These are phyloP conservation scores for Trochalopteron elliotii DNA, from an alignment of 2,113 vertebrate species.

Conservation along the genomic window DNA sequence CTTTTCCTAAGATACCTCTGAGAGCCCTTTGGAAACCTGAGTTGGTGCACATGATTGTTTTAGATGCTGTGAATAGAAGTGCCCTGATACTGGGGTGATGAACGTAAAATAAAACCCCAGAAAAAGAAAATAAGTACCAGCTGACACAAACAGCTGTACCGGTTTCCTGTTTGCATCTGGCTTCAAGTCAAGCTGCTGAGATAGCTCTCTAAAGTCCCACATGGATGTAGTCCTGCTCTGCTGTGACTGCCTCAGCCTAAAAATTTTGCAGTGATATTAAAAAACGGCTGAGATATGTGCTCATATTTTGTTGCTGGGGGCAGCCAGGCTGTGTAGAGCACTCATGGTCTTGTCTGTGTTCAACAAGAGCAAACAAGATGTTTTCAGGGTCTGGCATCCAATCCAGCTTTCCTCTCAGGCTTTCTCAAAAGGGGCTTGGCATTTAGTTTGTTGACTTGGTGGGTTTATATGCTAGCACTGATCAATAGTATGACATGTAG, in stretches of 20 bases:
- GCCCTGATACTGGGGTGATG: background rate
- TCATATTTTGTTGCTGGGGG: background rate
- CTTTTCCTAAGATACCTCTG: background rate
- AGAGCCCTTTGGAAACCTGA: conserved; percentile 12
- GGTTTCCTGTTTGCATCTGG: conserved; percentile 51
- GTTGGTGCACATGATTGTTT: background rate
- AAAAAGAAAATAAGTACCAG: background rate
- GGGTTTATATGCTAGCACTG: background rate
- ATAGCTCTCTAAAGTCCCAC: conserved; percentile 2
- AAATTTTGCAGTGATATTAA: background rate
- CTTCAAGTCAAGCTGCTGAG: conserved; percentile 37
- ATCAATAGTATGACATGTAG: background rate
- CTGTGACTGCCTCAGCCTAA: background rate
- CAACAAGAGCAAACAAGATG: conserved; percentile 15
- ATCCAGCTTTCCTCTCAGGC: background rate
- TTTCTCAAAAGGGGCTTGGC: conserved; percentile 4
- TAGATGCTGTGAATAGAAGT: background rate
- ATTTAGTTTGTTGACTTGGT: conserved; percentile 1
- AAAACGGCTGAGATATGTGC: background rate
- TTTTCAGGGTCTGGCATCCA: background rate
- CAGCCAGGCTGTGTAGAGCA: background rate
- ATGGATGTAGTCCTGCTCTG: background rate
- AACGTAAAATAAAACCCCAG: background rate
- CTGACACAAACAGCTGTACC: conserved; percentile 9
- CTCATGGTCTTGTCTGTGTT: background rate